Evolutionary conservation across 2,113 vertebrate genomes (phyloP).

Genomic region (Riparia riparia): DNA sequence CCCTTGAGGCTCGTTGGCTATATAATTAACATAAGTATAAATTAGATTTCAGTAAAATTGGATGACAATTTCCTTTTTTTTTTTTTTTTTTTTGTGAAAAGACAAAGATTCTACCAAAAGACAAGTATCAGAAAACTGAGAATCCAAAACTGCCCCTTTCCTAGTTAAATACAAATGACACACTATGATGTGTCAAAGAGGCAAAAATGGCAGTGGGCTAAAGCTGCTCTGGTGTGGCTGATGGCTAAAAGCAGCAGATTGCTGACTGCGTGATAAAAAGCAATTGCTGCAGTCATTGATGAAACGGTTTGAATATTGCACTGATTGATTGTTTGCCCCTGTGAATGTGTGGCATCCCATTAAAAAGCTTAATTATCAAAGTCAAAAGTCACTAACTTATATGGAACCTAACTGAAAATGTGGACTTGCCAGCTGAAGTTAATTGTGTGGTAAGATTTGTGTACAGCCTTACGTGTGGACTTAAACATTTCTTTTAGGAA

Average conservation of each 20-base stretch:
- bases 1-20: conserved; percentile 6
- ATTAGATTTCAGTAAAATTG: conserved; percentile 54
- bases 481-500: neutral
- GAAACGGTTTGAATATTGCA: conserved; percentile 6
- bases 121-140: neutral
- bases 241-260: neutral
- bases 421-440: neutral
- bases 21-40: conserved; percentile 53
- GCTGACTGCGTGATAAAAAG: conserved; percentile 5
- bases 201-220: neutral
- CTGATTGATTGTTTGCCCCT: conserved; percentile 15
- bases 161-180: neutral
- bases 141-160: neutral
- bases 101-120: neutral
- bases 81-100: conserved; percentile 8
- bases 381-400: neutral
- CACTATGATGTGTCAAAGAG: neutral
- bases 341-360: neutral
- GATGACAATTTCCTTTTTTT: neutral
- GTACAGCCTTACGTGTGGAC: neutral
- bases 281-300: neutral
- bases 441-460: neutral
- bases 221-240: neutral
- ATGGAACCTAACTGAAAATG: neutral
- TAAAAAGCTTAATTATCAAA: conserved; percentile 25